phyloP scores from a whole-genome alignment of 2,797 vertebrate genomes.

The Hydrophis major region DNA sequence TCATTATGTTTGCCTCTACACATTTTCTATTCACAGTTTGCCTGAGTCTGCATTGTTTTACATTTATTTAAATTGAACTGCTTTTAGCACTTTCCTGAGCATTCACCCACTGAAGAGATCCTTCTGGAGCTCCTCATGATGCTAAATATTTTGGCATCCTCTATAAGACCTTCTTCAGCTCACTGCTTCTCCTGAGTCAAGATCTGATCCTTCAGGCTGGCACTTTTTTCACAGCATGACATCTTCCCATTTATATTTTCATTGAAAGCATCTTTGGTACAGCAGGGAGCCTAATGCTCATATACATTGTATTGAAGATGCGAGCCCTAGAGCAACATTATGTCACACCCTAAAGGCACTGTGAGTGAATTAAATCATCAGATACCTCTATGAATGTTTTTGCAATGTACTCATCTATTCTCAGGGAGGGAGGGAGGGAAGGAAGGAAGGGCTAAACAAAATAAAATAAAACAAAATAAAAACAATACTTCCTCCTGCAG shows the following conservation, averaged over 20 bases:
- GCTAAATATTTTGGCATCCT: neutral
- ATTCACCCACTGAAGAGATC: neutral
- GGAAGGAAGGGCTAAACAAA: neutral
- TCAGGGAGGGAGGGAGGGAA: neutral
- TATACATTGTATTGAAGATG: neutral
- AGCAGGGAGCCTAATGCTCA: neutral
- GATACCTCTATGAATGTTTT: neutral
- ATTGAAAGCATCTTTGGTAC: neutral
- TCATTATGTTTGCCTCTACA: neutral
- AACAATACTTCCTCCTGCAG: neutral
- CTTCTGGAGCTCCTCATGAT: neutral
- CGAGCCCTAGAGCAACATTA: neutral
- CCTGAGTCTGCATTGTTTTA: neutral
- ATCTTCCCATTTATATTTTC: neutral
- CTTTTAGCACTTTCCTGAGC: neutral
- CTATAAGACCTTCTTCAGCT: neutral
- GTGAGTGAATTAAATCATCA: neutral
- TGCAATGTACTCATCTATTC: neutral
- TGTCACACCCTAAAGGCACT: neutral
- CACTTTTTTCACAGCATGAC: neutral
- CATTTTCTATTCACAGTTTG: neutral
- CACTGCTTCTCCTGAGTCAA: neutral
- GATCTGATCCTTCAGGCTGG: neutral
- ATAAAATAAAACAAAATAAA: neutral
- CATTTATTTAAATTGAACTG: neutral